Evolutionary conservation across 2,888 invertebrate species (phyloP).

Genomic region (Dryocosmus kuriphilus): DNA sequence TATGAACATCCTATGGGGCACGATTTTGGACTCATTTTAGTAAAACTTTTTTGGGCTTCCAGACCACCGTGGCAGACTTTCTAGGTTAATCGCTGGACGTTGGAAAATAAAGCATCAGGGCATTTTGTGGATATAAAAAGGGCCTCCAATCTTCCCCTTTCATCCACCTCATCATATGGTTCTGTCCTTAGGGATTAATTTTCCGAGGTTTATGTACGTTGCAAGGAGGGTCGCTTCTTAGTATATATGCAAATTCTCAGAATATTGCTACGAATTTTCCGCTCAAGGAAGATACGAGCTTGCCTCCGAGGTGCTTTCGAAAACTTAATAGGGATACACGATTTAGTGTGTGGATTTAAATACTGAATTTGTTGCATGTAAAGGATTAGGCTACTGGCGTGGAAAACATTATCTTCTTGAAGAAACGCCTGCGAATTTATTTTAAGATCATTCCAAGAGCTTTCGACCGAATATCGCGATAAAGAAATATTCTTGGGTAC

Average conservation of each 20-base stretch:
- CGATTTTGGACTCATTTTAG: too few species aligned
- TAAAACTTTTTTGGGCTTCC: too few species aligned
- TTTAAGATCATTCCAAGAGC: not conserved
- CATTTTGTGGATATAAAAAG: constrained; percentile 60
- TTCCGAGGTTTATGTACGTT: constrained; percentile 65
- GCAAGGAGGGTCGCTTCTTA: constrained; percentile 32
- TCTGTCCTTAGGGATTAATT: constrained; percentile 69
- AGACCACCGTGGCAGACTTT: too few species aligned
- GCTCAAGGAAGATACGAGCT: constrained; percentile 16
- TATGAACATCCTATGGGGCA: too few species aligned
- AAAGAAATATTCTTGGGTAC: too few species aligned
- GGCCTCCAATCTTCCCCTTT: constrained; percentile 56
- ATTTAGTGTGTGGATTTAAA: constrained; percentile 10
- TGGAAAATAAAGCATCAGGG: constrained; percentile 64
- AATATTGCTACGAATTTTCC: constrained; percentile 14
- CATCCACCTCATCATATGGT: constrained; percentile 62
- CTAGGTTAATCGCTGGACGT: constrained; percentile 62
- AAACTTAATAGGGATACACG: constrained; percentile 22
- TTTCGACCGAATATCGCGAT: too few species aligned
- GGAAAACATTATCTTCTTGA: not conserved
- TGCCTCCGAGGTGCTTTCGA: not conserved
- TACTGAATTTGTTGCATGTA: constrained; percentile 6
- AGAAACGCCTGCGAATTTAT: not conserved
- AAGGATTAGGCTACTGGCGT: not conserved
- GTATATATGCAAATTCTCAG: constrained; percentile 18